These are phyloP conservation scores for Lasiurus cinereus DNA, from an alignment of 2,113 vertebrate genomes.

Conservation along the genomic window DNA sequence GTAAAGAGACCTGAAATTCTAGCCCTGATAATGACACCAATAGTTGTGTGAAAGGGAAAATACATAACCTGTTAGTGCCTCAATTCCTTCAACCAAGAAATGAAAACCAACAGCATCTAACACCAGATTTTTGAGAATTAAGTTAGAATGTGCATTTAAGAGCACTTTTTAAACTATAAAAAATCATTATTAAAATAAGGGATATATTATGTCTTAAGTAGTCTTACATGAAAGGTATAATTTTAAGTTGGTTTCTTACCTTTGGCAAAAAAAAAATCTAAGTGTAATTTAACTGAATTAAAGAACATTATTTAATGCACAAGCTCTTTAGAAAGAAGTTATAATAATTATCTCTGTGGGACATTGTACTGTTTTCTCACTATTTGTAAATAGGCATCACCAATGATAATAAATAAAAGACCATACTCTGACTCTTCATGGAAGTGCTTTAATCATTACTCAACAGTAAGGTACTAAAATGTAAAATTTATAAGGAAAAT, in stretches of 20 bases:
- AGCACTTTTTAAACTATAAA: neutral
- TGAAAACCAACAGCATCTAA: neutral
- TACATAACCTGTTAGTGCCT: neutral
- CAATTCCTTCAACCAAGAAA: slow-evolving; percentile 6
- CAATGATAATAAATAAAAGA: neutral
- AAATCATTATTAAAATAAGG: neutral
- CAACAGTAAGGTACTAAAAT: neutral
- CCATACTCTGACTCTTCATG: neutral
- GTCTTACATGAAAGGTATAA: neutral
- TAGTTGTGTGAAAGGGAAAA: neutral
- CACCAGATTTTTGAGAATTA: neutral
- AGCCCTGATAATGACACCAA: neutral
- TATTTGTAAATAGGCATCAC: neutral
- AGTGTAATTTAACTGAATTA: neutral
- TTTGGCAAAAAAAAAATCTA: neutral
- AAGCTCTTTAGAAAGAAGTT: slow-evolving; percentile 10
- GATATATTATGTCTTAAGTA: neutral
- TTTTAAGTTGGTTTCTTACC: neutral
- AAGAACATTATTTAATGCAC: neutral
- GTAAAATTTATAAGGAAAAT: neutral
- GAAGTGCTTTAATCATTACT: neutral
- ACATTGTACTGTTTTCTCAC: neutral
- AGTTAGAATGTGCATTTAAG: neutral
- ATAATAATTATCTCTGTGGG: neutral
- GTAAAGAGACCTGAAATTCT: neutral